phyloP scores from a whole-genome alignment of 2,113 vertebrate species.

The Sturnus vulgaris region DNA sequence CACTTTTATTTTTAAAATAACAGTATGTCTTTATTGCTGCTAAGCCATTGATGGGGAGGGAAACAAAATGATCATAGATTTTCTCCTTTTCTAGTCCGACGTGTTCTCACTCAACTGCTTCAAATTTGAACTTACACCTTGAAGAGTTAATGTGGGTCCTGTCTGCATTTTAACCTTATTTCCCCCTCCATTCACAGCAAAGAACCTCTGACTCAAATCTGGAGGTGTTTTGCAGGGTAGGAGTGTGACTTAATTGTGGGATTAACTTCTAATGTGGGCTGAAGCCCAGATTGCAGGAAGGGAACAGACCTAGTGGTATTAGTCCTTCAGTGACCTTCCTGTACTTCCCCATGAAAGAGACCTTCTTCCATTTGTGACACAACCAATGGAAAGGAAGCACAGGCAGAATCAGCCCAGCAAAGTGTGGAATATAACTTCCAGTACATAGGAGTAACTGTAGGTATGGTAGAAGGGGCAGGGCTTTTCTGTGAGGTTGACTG shows the following conservation, averaged over 20 bases:
- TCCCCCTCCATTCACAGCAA: neutral
- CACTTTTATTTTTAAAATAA: constrained; percentile 43
- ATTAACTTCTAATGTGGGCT: constrained; percentile 18
- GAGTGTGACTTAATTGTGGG: neutral
- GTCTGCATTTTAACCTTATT: neutral
- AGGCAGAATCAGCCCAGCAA: neutral
- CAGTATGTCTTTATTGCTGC: constrained; percentile 22
- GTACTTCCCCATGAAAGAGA: neutral
- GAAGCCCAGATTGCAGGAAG: constrained; percentile 8
- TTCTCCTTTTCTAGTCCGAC: neutral
- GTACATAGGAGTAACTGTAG: neutral
- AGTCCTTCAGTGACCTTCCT: constrained; percentile 61
- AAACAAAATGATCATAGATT: neutral
- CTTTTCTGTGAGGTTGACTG: neutral
- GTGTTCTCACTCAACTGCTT: neutral
- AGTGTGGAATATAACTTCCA: neutral
- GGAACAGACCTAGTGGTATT: neutral
- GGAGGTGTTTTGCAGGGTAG: constrained; percentile 20
- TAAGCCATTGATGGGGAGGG: neutral
- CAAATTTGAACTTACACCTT: neutral
- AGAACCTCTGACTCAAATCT: constrained; percentile 43
- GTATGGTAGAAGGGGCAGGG: neutral
- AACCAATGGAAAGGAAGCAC: neutral
- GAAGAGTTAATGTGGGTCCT: constrained; percentile 18
- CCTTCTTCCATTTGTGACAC: neutral